Evolutionary conservation across 2,888 invertebrate genomes (phyloP).

Genomic region (Drosophila anomelani): DNA sequence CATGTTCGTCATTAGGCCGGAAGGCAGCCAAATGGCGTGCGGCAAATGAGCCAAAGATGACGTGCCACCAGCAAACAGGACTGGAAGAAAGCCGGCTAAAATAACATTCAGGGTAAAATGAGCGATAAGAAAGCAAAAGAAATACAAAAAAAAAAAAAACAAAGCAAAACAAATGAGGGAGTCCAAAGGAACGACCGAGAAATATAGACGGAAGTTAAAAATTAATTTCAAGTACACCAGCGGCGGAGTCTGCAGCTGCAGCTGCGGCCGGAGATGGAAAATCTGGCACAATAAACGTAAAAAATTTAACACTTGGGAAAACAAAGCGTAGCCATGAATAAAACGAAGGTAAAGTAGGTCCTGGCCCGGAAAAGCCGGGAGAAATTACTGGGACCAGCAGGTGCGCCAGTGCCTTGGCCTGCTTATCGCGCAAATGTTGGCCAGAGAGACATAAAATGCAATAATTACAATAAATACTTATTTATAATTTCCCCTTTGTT

Average conservation of each 20-base stretch:
- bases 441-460: slow-evolving; percentile 56
- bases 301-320: slow-evolving; percentile 59
- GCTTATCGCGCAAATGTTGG: slow-evolving; percentile 37
- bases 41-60: slow-evolving; percentile 56
- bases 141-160: slow-evolving; percentile 16
- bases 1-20: slow-evolving; percentile 68
- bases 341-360: slow-evolving; percentile 63
- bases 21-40: slow-evolving; percentile 48
- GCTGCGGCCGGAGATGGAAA: slow-evolving; percentile 49
- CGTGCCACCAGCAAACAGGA: slow-evolving; percentile 27
- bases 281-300: slow-evolving; percentile 76
- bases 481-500: slow-evolving; percentile 67
- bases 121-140: slow-evolving; percentile 39
- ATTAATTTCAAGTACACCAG: slow-evolving; percentile 73
- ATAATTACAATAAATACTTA: slow-evolving; percentile 77
- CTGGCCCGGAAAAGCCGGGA: slow-evolving; percentile 31
- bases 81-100: slow-evolving; percentile 8
- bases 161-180: slow-evolving; percentile 32
- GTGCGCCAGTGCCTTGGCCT: slow-evolving; percentile 52
- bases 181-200: slow-evolving; percentile 31
- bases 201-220: slow-evolving; percentile 77
- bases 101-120: slow-evolving; percentile 15
- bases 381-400: slow-evolving; percentile 51
- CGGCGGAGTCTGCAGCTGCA: slow-evolving; percentile 57
- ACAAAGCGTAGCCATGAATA: slow-evolving; percentile 64